Evolutionary conservation across 2,113 vertebrate genomes (phyloP), one percentile per base, ranked within the genome.

Genomic region (Tupaia chinensis): DNA sequence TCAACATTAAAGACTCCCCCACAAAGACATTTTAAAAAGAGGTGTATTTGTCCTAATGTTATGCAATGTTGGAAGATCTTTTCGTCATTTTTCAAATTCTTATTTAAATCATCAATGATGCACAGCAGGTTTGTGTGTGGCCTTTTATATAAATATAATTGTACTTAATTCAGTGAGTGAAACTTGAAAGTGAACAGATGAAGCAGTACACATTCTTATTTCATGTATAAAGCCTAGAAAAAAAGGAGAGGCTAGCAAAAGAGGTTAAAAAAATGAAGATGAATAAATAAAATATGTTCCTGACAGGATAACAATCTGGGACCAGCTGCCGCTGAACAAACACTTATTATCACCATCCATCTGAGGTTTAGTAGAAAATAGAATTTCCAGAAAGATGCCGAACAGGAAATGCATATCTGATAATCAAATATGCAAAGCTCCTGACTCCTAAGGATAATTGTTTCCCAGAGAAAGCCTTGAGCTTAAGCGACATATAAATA

Each of bases 321-420:
- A 96, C 58, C 93, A 98, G 97, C 91, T 98, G 96, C 27, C 98
- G 91, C 95, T 97, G 89, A 97, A 70, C 95, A 98, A 98, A 97
- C 58, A 94, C 97, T 97, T 97, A 97, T 98, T 98, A 95, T 97
- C 97, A 94, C 96, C 97, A 98, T 97, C 95, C 94, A 84, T 95
- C 97, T 89, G 94, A 98, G 78, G 54, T 72, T 89, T 94, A 78
- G 74, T 14, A 96, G 97, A 97, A 98, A 97, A 97, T 32, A 97
- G 93, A 94, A 90, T 97, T 96, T 91, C 34, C 82, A 96, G 89
- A 97, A 93, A 69, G 94, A 96, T 9, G 66, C 61, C 19, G 82
- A 98, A 95, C 76, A 93, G 70, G 94, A 98, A 98, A 85, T n/a
- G 61, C 10, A 76, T 96, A 93, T 88, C 89, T 89, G 95, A 97